Evolutionary conservation across 2,888 invertebrate genomes (phyloP), one percentile per base, ranked within the genome.

Genomic region (Timandra comae): DNA sequence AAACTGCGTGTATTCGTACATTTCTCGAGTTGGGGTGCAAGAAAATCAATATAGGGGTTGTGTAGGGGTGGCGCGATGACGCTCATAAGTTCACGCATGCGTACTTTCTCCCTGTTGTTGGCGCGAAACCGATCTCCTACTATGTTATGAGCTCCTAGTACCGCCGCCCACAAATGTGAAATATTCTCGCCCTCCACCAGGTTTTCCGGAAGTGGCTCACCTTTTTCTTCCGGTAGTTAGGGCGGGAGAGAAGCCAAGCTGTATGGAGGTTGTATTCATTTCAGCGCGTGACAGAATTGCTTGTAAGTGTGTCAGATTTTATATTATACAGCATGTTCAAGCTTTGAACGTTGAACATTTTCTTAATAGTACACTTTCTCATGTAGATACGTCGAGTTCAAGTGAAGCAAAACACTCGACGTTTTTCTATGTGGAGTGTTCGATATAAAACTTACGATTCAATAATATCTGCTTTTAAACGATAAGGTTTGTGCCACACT

Each of bases 91-190:
- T 9, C 3, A 49, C 79, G 76, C 79, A 69, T 71, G 79, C 79
- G 79, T 59, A 37, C 9, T 40, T 26, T 23, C 2, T 8, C 7
- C 12, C n/a, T n/a, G n/a, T 22, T 28, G 9, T 35, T 12, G 16
- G 19, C 10, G 9, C 11, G 24, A 7, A 29, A 32, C 9, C 31
- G 22, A 13, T 25, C 30, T 7, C 56, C 56, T 63, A 7, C n/a
- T 4, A 3, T 21, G 24, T 38, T 46, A 31, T 81, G 69, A 1
- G 7, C 28, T 31, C 81, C 79, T 82, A 45, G 81, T 82, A 72
- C 49, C 33, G 63, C 76, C 81, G 84, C 84, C 84, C 84, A 84
- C 84, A 82, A 78, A 46, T 57, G 78, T 77, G 78, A 78, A 76
- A 77, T 74, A 81, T 84, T 70, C 78, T 68, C 77, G 78, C 80